These are phyloP conservation scores for Aeoliscus strigatus DNA, from an alignment of 2,797 vertebrate genomes.

Conservation along the genomic window DNA sequence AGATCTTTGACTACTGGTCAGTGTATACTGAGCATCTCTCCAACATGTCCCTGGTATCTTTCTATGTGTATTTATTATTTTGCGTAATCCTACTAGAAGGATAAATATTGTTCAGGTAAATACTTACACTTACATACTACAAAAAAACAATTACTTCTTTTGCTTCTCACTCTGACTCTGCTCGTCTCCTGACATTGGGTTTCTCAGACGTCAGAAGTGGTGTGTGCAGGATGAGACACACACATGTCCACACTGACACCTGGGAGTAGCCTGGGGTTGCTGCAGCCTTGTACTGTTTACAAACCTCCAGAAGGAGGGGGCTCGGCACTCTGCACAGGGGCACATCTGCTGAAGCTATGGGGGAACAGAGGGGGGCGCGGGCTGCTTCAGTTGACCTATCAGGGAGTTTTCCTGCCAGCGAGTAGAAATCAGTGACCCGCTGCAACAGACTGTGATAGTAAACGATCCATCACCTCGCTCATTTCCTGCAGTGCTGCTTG, in stretches of 20 bases:
- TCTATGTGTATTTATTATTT: no score
- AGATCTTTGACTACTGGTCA: no score
- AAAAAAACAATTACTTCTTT: no score
- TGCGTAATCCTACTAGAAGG: no score
- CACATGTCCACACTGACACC: constrained; percentile 11
- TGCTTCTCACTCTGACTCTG: no score
- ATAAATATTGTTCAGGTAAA: no score
- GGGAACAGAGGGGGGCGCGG: not conserved
- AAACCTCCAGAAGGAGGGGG: constrained; percentile 24
- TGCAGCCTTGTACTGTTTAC: constrained; percentile 13
- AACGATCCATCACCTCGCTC: constrained; percentile 14
- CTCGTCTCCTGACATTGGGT: not conserved
- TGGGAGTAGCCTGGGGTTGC: constrained; percentile 19
- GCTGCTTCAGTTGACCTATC: constrained; percentile 1
- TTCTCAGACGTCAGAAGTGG: no score
- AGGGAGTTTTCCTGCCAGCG: constrained; percentile 4
- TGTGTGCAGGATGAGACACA: constrained; percentile 1
- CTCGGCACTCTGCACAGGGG: constrained; percentile 21
- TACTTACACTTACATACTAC: no score
- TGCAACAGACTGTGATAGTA: not conserved
- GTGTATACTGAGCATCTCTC: no score
- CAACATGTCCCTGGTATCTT: no score
- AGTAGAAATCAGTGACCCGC: constrained; percentile 1
- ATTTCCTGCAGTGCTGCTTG: constrained; percentile 11
- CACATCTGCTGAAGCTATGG: constrained; percentile 29